Base-by-base conservation (phyloP, 2,888 invertebrate genomes). In the Alitta virens region DNA sequence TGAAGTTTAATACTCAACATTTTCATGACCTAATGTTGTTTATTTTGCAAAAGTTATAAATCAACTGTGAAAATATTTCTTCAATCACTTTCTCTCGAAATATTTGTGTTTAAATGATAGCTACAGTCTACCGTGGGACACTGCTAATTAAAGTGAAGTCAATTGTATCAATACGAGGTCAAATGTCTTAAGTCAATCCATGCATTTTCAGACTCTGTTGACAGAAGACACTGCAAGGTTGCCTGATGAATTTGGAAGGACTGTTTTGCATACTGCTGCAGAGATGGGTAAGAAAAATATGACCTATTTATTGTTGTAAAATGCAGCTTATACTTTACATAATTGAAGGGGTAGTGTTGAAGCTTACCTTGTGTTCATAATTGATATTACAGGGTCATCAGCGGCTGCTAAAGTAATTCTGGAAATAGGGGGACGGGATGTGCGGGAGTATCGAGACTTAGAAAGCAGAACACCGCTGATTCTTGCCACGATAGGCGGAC, bases 401-500 rank as follows among this genome's bases (percentile, higher is more conserved):
- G 70, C 74, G 51, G 73, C 81, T 1, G 74, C 75, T 55, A 76
- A 77, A 56, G 66, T 79, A 12, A 79, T 80, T 26, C 50, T 80
- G 27, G 80, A 81, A 55, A 78, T 78, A 42, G 76, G 74, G 9
- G 80, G 78, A 21, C 52, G 55, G 24, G 66, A 68, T 5, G 72
- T 73, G 60, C 66, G 80, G 14, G 64, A 73, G 51, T 77, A 78
- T 57, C 58, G 71, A 16, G 81, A 81, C 63, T 69, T 67, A 55
- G 71, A 75, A 50, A 74, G 76, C 27, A 68, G 80, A 27, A 78
- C 79, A 9, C 76, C 80, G 0, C 73, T 82, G 5, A 80, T 79
- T 66, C 67, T 81, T 49, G 80, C 81, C 7, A 74, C 78, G 14
- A 75, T 80, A 33, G 77, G 79, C 3, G 82, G 82, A n/a, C 81